Evolutionary conservation across 23 tunicate genomes (phyloP).

Genomic region (Ascidia mentula): DNA sequence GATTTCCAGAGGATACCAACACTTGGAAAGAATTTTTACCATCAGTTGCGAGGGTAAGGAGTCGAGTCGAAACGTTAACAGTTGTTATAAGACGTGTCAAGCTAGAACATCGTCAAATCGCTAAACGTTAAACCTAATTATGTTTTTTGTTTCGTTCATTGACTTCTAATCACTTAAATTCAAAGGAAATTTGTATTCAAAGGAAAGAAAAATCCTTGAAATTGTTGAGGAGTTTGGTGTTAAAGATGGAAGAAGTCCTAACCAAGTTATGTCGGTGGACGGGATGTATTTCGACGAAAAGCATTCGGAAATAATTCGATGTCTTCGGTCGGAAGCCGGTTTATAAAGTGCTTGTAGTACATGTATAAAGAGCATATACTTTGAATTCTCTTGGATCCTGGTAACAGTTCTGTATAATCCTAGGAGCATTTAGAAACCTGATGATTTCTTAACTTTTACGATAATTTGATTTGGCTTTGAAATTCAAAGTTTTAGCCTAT

Average conservation of each 20-base stretch:
- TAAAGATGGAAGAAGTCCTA: constrained; percentile 63
- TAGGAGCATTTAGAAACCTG: not conserved
- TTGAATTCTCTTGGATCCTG: too few species aligned
- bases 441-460: too few species aligned
- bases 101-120: not conserved
- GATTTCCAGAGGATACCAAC: constrained; percentile 31
- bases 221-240: constrained; percentile 68
- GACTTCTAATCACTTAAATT: too few species aligned
- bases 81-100: not conserved
- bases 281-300: constrained; percentile 63
- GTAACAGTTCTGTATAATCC: not conserved
- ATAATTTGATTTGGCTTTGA: too few species aligned
- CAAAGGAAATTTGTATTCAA: too few species aligned
- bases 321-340: constrained; percentile 18
- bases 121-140: not conserved
- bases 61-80: not conserved
- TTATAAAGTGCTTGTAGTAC: not conserved
- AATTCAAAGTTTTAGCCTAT: too few species aligned
- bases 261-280: constrained; percentile 75
- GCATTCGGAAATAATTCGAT: constrained; percentile 42
- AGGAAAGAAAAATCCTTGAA: constrained; percentile 66
- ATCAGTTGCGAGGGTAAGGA: constrained; percentile 53
- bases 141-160: too few species aligned
- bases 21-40: constrained; percentile 40
- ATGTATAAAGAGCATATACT: too few species aligned